These are phyloP conservation scores for Ahaetulla prasina DNA, from an alignment of 2,113 vertebrate genomes.

Conservation along the genomic window DNA sequence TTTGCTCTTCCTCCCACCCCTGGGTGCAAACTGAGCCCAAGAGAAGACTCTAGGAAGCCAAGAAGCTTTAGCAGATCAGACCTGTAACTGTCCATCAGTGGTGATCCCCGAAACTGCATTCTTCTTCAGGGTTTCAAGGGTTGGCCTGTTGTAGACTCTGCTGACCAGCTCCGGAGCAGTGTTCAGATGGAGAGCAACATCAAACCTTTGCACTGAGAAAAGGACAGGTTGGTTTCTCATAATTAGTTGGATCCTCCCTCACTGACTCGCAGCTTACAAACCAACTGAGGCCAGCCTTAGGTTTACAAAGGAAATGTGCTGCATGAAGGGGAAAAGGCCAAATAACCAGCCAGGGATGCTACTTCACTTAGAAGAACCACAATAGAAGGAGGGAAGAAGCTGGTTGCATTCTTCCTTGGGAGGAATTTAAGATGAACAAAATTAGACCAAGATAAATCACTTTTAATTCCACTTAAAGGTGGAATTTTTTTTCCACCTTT, in stretches of 20 bases:
- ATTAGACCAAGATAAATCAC: neutral
- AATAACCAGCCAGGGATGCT: neutral
- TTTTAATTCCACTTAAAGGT: too few relatives aligned
- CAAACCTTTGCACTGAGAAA: conserved; percentile 79
- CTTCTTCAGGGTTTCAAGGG: conserved; percentile 77
- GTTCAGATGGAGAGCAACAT: conserved; percentile 81
- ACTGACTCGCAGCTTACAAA: neutral
- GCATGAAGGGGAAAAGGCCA: neutral
- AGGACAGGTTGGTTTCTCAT: neutral
- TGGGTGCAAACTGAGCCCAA: neutral
- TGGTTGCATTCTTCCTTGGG: neutral
- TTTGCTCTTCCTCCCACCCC: neutral
- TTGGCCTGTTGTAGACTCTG: conserved; percentile 88
- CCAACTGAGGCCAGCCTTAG: neutral
- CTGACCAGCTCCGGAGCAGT: conserved; percentile 83
- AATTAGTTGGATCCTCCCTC: neutral
- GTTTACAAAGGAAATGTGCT: neutral
- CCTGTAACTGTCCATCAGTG: conserved; percentile 63
- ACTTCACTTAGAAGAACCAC: neutral
- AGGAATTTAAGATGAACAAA: neutral
- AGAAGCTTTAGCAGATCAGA: conserved; percentile 36
- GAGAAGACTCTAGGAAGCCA: neutral
- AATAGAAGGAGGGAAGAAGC: neutral
- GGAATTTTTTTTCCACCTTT: too few relatives aligned
- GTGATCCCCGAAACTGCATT: conserved; percentile 77